Percentiles rank a stretch among this genome's conserved stretches.
Conservation (phyloP, 2,113 vertebrate species). For the Coptodon bakossiorum region DNA sequence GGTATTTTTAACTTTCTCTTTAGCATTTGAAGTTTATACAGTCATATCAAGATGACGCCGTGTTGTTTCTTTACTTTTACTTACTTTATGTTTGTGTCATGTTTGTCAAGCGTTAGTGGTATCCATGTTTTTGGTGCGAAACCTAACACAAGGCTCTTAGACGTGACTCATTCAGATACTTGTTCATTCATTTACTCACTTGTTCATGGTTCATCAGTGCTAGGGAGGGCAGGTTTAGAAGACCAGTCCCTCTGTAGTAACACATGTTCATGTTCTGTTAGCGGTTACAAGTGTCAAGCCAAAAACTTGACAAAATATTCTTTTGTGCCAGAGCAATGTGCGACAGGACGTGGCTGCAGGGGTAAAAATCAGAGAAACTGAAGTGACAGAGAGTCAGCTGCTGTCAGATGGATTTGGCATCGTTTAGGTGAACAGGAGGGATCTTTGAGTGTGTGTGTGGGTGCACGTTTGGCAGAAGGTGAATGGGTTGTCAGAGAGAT, state of each 20-base stretch:
- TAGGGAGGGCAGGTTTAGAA: background rate
- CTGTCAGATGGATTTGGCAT: constrained; percentile 13
- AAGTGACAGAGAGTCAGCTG: constrained; percentile 17
- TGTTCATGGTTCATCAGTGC: background rate
- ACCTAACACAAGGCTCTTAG: background rate
- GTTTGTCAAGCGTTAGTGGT: background rate
- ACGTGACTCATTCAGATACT: background rate
- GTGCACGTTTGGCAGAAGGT: background rate
- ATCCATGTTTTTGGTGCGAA: background rate
- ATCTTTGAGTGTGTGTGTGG: background rate
- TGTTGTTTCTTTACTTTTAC: background rate
- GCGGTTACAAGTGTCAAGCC: background rate
- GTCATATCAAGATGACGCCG: background rate
- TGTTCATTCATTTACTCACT: background rate
- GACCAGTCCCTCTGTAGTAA: background rate
- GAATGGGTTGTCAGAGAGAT: constrained; percentile 23
- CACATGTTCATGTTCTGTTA: background rate
- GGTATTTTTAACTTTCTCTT: background rate
- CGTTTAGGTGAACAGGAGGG: background rate
- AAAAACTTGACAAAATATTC: background rate
- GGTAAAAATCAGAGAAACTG: background rate
- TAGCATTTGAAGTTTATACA: background rate
- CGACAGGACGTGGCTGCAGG: background rate
- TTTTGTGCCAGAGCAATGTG: background rate
- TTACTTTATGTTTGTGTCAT: background rate